Evolutionary conservation across 1,140 invertebrate genomes (phyloP).

Genomic region (Plectrocnemia conspersa): DNA sequence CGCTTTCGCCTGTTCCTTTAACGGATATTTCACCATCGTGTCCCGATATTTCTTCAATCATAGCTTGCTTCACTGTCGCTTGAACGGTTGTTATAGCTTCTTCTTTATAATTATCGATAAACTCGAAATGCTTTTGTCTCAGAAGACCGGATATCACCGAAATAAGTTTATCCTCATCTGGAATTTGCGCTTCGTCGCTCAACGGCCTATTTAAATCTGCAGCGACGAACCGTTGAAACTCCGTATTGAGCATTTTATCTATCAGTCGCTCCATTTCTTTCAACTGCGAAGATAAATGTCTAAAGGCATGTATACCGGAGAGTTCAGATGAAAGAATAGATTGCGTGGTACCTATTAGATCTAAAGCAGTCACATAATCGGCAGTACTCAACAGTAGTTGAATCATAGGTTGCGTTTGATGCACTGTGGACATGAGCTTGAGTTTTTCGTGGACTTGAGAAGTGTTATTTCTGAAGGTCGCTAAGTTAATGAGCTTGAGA

Average conservation of each 20-base stretch:
- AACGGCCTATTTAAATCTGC: slow-evolving; percentile 86
- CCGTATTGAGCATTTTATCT: slow-evolving; percentile 93
- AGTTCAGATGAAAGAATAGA: slow-evolving; percentile 88
- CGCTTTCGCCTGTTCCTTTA: slow-evolving; percentile 64
- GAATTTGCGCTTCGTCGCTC: slow-evolving; percentile 58
- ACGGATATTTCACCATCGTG: slow-evolving; percentile 59
- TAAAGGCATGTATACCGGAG: slow-evolving; percentile 87
- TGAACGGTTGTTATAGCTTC: slow-evolving; percentile 86
- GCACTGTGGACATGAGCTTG: slow-evolving; percentile 89
- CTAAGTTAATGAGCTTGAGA: slow-evolving; percentile 69
- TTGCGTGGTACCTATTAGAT: slow-evolving; percentile 94
- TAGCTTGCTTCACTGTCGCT: slow-evolving; percentile 82
- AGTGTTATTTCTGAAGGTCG: slow-evolving; percentile 60
- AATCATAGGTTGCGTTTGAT: slow-evolving; percentile 97
- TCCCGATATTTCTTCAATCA: slow-evolving; percentile 72
- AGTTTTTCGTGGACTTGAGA: slow-evolving; percentile 67
- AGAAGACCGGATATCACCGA: slow-evolving; percentile 87
- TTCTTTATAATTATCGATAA: slow-evolving; percentile 83
- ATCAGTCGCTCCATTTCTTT: slow-evolving; percentile 94
- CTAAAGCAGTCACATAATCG: slow-evolving; percentile 95
- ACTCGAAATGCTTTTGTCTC: slow-evolving; percentile 78
- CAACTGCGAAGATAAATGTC: slow-evolving; percentile 93
- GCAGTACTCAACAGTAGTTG: slow-evolving; percentile 90
- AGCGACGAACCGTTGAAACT: slow-evolving; percentile 89
- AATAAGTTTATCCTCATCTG: slow-evolving; percentile 78